Percentiles rank a stretch among this genome's conserved stretches.
These are phyloP conservation scores for Pandion haliaetus DNA, from an alignment of 2,113 vertebrate species.

Conservation along the genomic window DNA sequence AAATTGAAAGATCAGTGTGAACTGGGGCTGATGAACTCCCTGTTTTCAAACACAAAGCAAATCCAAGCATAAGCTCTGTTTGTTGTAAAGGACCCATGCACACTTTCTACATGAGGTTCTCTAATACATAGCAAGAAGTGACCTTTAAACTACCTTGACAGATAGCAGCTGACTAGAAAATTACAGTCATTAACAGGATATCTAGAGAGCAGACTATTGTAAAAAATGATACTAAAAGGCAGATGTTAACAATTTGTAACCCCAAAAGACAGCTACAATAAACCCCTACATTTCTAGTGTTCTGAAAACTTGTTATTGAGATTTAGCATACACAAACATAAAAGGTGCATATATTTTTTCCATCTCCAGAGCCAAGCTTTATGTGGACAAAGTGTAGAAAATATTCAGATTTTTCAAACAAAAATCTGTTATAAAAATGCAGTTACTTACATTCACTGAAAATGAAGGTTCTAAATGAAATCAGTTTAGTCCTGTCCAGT, in stretches of 20 bases:
- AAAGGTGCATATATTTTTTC: background rate
- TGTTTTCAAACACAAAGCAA: conserved; percentile 36
- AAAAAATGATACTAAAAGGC: conserved; percentile 74
- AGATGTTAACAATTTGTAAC: conserved; percentile 80
- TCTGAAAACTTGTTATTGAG: conserved; percentile 53
- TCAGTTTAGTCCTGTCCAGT: background rate
- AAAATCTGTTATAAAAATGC: background rate
- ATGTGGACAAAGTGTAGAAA: background rate
- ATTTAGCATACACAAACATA: background rate
- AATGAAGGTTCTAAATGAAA: background rate
- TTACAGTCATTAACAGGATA: conserved; percentile 78
- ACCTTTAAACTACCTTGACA: conserved; percentile 83
- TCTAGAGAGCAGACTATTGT: conserved; percentile 74
- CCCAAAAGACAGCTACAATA: conserved; percentile 71
- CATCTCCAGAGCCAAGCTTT: background rate
- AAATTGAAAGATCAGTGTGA: conserved; percentile 1
- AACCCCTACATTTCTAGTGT: conserved; percentile 51
- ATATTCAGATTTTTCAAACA: background rate
- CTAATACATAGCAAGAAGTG: conserved; percentile 63
- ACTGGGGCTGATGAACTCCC: background rate
- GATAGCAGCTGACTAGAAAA: conserved; percentile 81
- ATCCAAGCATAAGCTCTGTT: conserved; percentile 9
- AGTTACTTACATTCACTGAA: background rate
- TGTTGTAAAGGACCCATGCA: conserved; percentile 34
- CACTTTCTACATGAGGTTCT: conserved; percentile 38